These are phyloP conservation scores for Brachypodius melanocephalos DNA, from an alignment of 2,113 vertebrate genomes.

Conservation along the genomic window DNA sequence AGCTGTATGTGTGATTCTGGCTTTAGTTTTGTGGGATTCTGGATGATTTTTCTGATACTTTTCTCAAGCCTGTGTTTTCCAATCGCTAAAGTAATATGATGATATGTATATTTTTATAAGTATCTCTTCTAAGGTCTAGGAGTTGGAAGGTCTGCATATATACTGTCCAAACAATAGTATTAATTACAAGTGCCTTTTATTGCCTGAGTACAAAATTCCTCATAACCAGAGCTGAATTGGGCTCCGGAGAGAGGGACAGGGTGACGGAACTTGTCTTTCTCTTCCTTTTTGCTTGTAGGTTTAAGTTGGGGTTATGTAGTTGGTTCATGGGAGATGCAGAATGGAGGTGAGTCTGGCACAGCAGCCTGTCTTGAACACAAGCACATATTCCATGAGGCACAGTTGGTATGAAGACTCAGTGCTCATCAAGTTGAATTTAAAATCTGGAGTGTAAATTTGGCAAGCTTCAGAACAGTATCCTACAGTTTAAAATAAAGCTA, in stretches of 20 bases:
- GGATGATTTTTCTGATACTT: not conserved
- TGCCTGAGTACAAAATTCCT: not conserved
- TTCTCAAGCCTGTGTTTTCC: not conserved
- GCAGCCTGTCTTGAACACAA: not conserved
- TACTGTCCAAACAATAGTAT: not conserved
- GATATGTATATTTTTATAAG: not conserved
- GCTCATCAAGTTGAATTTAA: conserved; percentile 14
- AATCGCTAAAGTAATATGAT: not conserved
- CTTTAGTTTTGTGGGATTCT: not conserved
- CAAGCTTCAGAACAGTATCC: not conserved
- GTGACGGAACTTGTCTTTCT: not conserved
- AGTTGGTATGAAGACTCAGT: not conserved
- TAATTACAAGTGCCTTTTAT: not conserved
- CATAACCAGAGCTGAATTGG: not conserved
- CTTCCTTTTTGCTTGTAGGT: not conserved
- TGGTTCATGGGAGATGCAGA: not conserved
- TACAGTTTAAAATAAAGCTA: not conserved
- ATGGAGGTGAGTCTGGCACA: not conserved
- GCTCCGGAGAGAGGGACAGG: not conserved
- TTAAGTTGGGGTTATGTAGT: not conserved
- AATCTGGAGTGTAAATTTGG: not conserved
- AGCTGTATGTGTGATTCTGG: not conserved
- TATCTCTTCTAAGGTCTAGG: not conserved
- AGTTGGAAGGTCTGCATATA: not conserved
- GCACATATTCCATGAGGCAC: not conserved